Percentiles rank a stretch among this genome's conserved stretches.
Evolutionary conservation across 2,888 invertebrate genomes (phyloP).

Genomic region (Glaucopsyche alexis): DNA sequence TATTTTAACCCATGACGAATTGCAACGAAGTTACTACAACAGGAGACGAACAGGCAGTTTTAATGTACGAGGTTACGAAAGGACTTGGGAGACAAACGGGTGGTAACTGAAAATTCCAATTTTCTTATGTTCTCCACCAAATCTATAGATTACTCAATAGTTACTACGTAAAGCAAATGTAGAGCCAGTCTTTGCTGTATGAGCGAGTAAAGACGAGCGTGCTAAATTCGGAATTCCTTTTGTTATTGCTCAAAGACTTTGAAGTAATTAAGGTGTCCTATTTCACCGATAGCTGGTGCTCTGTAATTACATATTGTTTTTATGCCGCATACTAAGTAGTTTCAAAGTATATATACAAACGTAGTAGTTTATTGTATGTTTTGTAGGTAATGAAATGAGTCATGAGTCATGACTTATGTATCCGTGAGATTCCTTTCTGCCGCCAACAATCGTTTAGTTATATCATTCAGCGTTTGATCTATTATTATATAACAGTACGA

Average conservation of each 20-base stretch:
- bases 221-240: slow-evolving; percentile 2
- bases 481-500: background rate
- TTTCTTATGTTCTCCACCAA: background rate
- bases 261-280: background rate
- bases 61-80: too few species aligned
- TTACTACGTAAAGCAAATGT: too few species aligned
- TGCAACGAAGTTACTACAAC: too few species aligned
- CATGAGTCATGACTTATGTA: slow-evolving; percentile 16
- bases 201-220: background rate
- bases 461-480: slow-evolving; percentile 5
- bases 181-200: background rate
- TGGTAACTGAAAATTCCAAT: background rate
- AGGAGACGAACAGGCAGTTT: too few species aligned
- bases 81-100: too few species aligned
- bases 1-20: too few species aligned
- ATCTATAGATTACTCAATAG: too few species aligned
- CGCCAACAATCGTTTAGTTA: slow-evolving; percentile 11
- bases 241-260: background rate
- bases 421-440: slow-evolving; percentile 21
- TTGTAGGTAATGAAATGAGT: background rate
- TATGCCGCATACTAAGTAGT: slow-evolving; percentile 8
- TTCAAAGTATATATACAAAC: too few species aligned
- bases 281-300: background rate
- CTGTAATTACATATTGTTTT: slow-evolving; percentile 13
- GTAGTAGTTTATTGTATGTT: slow-evolving; percentile 5